These are phyloP conservation scores for Heteromyza rotundicornis DNA, from an alignment of 2,888 invertebrate genomes.

Conservation along the genomic window DNA sequence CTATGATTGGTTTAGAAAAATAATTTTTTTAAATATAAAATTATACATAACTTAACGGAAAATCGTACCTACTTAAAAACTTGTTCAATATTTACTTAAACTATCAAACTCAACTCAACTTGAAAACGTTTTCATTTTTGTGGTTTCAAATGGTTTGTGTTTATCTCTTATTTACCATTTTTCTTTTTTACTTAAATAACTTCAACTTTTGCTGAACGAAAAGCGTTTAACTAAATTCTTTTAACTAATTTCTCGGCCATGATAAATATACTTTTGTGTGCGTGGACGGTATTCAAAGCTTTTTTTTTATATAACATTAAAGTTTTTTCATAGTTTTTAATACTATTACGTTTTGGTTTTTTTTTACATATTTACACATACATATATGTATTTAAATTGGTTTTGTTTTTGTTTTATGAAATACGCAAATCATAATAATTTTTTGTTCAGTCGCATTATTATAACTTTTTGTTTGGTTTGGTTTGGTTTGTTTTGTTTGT, in stretches of 20 bases:
- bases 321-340: slow-evolving; percentile 7
- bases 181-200: no score
- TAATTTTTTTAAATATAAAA: no score
- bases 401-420: slow-evolving; percentile 13
- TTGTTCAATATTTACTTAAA: no score
- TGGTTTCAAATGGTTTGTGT: no score
- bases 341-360: slow-evolving; percentile 22
- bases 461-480: slow-evolving; percentile 1
- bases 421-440: slow-evolving; percentile 8
- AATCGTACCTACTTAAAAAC: no score
- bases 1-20: no score
- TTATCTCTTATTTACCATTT: no score
- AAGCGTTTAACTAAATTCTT: not conserved
- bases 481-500: not conserved
- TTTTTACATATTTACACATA: slow-evolving; percentile 16
- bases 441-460: slow-evolving; percentile 7
- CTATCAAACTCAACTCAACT: no score
- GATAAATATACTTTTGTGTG: slow-evolving; percentile 36
- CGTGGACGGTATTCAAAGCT: slow-evolving; percentile 51
- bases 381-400: slow-evolving; percentile 5
- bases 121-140: no score
- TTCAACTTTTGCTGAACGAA: slow-evolving; percentile 30
- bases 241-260: slow-evolving; percentile 7
- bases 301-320: slow-evolving; percentile 41
- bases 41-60: no score